These are phyloP conservation scores for Pachymerium ferrugineum DNA, from an alignment of 2,888 invertebrate genomes.

Conservation along the genomic window DNA sequence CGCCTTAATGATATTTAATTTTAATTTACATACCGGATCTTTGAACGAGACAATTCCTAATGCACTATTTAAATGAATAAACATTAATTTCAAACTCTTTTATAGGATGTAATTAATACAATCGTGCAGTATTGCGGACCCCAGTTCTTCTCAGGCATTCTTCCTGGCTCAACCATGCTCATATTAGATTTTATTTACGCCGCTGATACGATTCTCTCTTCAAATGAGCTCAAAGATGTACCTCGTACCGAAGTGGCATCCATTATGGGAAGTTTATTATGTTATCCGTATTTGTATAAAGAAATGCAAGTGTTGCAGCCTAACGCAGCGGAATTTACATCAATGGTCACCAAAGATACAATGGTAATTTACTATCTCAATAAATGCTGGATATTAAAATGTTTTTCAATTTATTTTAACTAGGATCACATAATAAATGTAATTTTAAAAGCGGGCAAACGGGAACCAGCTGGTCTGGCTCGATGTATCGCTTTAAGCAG, in stretches of 20 bases:
- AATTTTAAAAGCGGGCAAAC: constrained; percentile 76
- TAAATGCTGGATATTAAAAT: not conserved
- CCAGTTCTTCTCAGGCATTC: constrained; percentile 73
- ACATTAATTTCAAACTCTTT: constrained; percentile 30
- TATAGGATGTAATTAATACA: constrained; percentile 67
- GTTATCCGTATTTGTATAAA: constrained; percentile 66
- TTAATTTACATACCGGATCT: too few relatives aligned
- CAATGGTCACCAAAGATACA: constrained; percentile 64
- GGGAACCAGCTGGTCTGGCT: constrained; percentile 81
- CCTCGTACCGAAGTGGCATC: constrained; percentile 88
- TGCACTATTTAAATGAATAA: not conserved
- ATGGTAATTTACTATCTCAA: constrained; percentile 52
- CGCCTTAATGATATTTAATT: too few relatives aligned
- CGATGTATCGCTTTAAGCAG: constrained; percentile 83
- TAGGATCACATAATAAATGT: constrained; percentile 84
- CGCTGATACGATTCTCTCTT: constrained; percentile 76
- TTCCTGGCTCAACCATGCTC: constrained; percentile 82
- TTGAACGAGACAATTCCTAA: too few relatives aligned
- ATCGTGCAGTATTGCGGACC: constrained; percentile 75
- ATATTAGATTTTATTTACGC: constrained; percentile 85
- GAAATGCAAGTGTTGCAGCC: constrained; percentile 65
- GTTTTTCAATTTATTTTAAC: constrained; percentile 33
- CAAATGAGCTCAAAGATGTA: constrained; percentile 52
- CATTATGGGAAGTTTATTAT: constrained; percentile 77
- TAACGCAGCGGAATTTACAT: constrained; percentile 55